Base-by-base conservation (phyloP, 2,797 vertebrate species). In the Lacerta bilineata region DNA sequence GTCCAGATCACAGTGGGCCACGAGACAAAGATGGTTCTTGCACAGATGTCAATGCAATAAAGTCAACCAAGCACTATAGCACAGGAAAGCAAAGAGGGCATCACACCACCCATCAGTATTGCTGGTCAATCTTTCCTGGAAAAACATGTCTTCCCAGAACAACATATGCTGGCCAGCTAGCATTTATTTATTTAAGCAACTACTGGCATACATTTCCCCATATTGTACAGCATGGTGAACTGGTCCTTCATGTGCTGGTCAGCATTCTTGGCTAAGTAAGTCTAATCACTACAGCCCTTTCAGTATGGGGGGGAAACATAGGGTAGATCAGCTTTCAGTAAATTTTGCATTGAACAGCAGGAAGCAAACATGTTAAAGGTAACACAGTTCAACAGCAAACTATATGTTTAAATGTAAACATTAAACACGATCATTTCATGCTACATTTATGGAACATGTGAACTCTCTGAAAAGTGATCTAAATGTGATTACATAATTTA, bases 401-500 rank as follows among this genome's bases (percentile, higher is more conserved):
- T 5, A 33, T 33, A 33, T 33, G 64, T 77, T 90, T 74, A 68
- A 5, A 74, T 90, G 77, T 81, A 89, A 92, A 25, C 71, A 84
- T 77, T 46, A 82, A 29, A 80, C 50, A 92, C 68, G 39, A n/a
- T 61, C 33, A 20, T 36, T 15, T 55, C 25, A 85, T 0, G n/a
- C 25, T 80, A 84, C 89, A 43, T 41, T 87, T 61, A 89, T 92
- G 84, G 8, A 88, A 82, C 39, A 87, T 64, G 85, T 80, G 29
- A 91, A 88, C 4, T 11, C 66, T 82, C 83, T 89, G 50, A 78
- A 61, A 0, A 5, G 39, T 8, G 66, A 85, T 86, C 90, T 0
- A 0, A 93, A 9, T 4, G 85, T 33, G 76, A 87, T 69, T 39
- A 55, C 80, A 66, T 13, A 15, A 66, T 11, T 85, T 59, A 59